Evolutionary conservation across 2,888 invertebrate genomes (phyloP).

Genomic region (Altica lythri): DNA sequence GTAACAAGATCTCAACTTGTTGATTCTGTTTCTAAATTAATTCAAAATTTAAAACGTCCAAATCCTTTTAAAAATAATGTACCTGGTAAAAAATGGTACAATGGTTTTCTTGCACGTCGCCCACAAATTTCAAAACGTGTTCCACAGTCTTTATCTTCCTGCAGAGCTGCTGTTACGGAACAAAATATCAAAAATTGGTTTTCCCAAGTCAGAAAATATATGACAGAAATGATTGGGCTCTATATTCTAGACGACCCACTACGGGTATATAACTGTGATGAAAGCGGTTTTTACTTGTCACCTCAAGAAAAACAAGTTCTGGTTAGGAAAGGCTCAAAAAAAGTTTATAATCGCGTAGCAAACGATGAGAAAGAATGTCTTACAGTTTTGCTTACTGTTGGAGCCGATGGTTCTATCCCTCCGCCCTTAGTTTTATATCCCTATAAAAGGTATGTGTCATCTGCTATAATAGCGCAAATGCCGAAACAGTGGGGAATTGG

Average conservation of each 20-base stretch:
- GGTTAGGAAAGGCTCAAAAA: constrained; percentile 8
- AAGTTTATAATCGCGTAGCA: constrained; percentile 13
- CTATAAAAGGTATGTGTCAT: constrained; percentile 7
- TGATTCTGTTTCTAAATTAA: constrained; percentile 19
- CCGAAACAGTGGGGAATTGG: constrained; percentile 1
- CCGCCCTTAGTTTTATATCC: constrained; percentile 17
- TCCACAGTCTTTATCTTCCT: constrained; percentile 22
- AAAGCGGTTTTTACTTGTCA: constrained; percentile 13
- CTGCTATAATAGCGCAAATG: constrained; percentile 1
- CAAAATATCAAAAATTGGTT: constrained; percentile 21
- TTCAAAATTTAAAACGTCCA: constrained; percentile 5
- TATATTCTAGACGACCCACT: constrained; percentile 13
- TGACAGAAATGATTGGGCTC: constrained; percentile 5
- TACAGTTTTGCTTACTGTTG: constrained; percentile 16
- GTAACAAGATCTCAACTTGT: constrained; percentile 16
- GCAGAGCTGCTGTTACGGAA: constrained; percentile 19
- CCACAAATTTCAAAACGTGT: constrained; percentile 40
- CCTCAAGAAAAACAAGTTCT: constrained; percentile 16
- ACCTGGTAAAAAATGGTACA: constrained; percentile 50
- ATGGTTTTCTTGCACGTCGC: constrained; percentile 47
- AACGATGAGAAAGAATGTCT: constrained; percentile 19
- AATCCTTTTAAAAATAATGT: constrained; percentile 23
- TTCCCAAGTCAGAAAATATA: constrained; percentile 21
- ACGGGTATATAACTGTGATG: constrained; percentile 15
- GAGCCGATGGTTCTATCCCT: constrained; percentile 11